Conservation (phyloP, 2,113 vertebrate genomes). For the Mormoops blainvillei region DNA sequence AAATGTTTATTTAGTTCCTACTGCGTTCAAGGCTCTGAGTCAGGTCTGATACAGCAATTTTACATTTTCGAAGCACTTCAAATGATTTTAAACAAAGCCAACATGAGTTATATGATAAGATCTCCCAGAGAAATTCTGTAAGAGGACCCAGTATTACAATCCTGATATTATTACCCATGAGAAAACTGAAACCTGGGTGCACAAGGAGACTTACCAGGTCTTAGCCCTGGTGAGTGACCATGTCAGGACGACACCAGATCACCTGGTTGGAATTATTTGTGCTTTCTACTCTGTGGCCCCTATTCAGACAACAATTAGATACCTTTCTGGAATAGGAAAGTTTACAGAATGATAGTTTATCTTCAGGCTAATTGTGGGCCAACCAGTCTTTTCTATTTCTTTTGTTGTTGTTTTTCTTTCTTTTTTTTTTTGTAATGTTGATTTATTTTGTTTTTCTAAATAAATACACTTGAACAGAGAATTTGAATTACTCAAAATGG, state of each 20-base stretch:
- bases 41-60: not conserved
- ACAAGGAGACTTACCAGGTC: rapidly evolving
- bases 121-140: not conserved
- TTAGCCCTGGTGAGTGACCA: too few relatives aligned
- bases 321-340: not conserved
- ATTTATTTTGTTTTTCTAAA: not conserved
- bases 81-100: not conserved
- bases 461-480: not conserved
- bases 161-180: not conserved
- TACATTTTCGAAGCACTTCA: not conserved
- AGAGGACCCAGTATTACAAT: not conserved
- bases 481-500: not conserved
- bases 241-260: not conserved
- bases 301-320: not conserved
- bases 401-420: not conserved
- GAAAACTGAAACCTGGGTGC: not conserved
- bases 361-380: not conserved
- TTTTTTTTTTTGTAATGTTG: not conserved
- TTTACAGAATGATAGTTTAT: not conserved
- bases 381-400: not conserved
- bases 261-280: not conserved
- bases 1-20: not conserved
- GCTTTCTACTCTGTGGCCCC: not conserved
- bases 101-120: not conserved
- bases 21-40: not conserved